Base-by-base conservation (phyloP, 2,888 invertebrate species). In the Nyleta sp. region DNA sequence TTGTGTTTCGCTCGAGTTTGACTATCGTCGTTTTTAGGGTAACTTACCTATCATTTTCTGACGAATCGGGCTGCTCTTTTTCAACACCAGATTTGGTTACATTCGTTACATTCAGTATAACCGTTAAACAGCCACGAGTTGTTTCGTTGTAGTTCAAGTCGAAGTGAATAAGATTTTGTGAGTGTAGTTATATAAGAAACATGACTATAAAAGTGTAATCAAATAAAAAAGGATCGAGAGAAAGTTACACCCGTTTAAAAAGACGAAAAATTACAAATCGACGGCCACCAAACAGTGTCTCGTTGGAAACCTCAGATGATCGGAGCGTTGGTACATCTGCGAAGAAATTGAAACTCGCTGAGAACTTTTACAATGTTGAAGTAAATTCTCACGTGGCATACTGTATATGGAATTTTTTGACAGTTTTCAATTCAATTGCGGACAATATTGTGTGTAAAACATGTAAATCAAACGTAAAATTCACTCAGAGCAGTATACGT, bases 311-410 rank as follows among this genome's bases (percentile, higher is more conserved):
- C 20, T 20, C 13, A 38, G 53, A 53, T 22, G 22, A 53, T 22
- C 17, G n/a, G 10, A 22, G 38, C 6, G 53, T 38, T 53, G 8
- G 53, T 38, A 53, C 57, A 40, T 55, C 55, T 38, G 55, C 24
- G 15, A 62, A 62, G 48, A 62, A 62, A 62, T 24, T 62, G 38
- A 48, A 62, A 62, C 24, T 62, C 4, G 4, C 48, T n/a, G 35
- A 62, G n/a, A 17, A 62, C 15, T 38, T n/a, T 20, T 38, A 62
- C 6, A 7, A 62, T 62, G 15, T 48, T 48, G 38, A 50, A 64
- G 18, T 52, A 10, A 81, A 83, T 59, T 75, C 80, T 33, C 17
- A 17, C 4, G 53, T 55, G 13, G 44, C 57, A 75, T 33, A 80
- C 48, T 38, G 60, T 60, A 38, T 62, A 38, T 48, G 3, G 24